Base-by-base conservation (phyloP, 2,888 invertebrate genomes). In the Atherix ibis region DNA sequence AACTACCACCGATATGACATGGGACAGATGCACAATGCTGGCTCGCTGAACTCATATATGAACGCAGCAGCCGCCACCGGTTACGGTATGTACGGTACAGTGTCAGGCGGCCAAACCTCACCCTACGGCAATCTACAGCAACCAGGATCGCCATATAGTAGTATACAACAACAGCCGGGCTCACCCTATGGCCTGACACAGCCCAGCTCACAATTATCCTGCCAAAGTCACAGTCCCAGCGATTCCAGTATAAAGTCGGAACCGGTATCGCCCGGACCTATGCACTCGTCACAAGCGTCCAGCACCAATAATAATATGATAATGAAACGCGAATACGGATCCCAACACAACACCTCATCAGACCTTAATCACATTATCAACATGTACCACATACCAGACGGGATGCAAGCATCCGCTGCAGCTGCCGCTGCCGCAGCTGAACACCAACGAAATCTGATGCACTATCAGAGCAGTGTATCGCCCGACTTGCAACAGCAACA, bases 1-100 rank as follows among this genome's bases (percentile, higher is more conserved):
- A 79, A 76, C 27, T 91, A 91, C 61, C 79, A 83, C 10, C 74
- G 89, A 44, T 88, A 88, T 64, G 88, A 89, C 56, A 84, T 88
- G 76, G 68, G 76, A 2, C 87, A 87, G 60, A 83, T 85, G 80
- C 78, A 80, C 50, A 74, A 76, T 54, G 49, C 52, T 4, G 67
- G 72, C 30, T 68, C 73, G 4, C 70, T 73, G 45, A 60, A 61
- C 38, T 46, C 73, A 48, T 81, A 83, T 54, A 78, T 83, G 71
- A 83, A 82, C 63, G 77, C 76, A 42, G 45, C 45, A 12, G 44
- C 44, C 16, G 43, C 51, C 27, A 69, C 72, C 32, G 71, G 74
- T 32, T 73, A 73, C 48, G 78, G 79, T 44, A 76, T 81, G 62
- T 84, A 85, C 62, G 74, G 78, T 38, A 73, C 75, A 42, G 66